Conservation (phyloP, 2,888 invertebrate genomes). For the Ceratothoa steindachneri region DNA sequence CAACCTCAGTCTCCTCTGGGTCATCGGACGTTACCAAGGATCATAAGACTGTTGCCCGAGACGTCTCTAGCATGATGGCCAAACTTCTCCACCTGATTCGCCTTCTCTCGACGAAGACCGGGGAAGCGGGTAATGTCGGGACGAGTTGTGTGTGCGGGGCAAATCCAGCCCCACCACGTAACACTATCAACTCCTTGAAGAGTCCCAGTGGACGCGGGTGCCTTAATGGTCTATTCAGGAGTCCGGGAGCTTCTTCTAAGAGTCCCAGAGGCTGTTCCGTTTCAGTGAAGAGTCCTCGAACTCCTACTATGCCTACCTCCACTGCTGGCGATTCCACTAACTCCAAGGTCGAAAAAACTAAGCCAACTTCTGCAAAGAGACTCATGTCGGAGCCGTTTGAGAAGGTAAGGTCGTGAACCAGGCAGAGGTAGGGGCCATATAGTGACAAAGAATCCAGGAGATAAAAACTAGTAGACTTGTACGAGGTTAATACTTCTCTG, state of each 20-base stretch:
- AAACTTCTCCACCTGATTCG: conserved; percentile 6
- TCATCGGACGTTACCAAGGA: neutral
- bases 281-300: neutral
- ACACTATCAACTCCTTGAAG: neutral
- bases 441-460: neutral
- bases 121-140: neutral
- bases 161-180: neutral
- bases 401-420: no score
- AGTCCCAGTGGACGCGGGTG: neutral
- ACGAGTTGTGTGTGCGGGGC: neutral
- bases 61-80: conserved; percentile 17
- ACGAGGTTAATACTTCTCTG: no score
- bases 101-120: conserved; percentile 6
- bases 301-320: neutral
- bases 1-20: neutral
- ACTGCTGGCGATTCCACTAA: neutral
- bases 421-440: neutral
- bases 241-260: neutral
- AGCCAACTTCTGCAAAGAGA: conserved; percentile 15
- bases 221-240: neutral
- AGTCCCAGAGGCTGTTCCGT: neutral
- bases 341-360: neutral
- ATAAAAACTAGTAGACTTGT: neutral
- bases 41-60: neutral
- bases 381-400: conserved; percentile 3